Conservation (phyloP, 1,140 invertebrate genomes). For the Calosoma granatense region DNA sequence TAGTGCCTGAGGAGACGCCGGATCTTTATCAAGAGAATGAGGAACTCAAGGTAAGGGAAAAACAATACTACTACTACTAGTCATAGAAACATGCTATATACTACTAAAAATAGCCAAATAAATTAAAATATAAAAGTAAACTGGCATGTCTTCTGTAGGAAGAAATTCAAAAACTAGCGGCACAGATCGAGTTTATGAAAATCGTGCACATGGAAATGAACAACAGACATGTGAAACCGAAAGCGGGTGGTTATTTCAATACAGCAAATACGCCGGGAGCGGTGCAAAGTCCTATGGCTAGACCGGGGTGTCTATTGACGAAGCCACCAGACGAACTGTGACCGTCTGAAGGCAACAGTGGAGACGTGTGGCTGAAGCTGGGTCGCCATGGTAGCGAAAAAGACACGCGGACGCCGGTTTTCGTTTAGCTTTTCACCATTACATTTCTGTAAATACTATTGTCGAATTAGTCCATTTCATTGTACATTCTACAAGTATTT, state of each 20-base stretch:
- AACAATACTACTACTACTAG: too few relatives aligned
- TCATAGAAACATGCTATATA: too few relatives aligned
- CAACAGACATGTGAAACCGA: constrained; percentile 76
- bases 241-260: constrained; percentile 68
- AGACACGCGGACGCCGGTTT: constrained; percentile 16
- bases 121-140: not conserved
- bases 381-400: constrained; percentile 17
- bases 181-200: constrained; percentile 87
- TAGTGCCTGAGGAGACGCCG: constrained; percentile 66
- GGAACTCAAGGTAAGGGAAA: constrained; percentile 70
- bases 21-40: constrained; percentile 84
- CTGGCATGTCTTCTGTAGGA: constrained; percentile 44
- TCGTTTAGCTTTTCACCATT: constrained; percentile 13
- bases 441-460: too few relatives aligned
- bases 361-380: constrained; percentile 16
- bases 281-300: constrained; percentile 37
- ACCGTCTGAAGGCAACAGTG: constrained; percentile 21
- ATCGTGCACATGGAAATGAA: constrained; percentile 88
- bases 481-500: too few relatives aligned
- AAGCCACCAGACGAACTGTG: constrained; percentile 28
- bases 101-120: not conserved
- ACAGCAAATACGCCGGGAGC: constrained; percentile 35
- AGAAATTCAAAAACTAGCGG: constrained; percentile 80
- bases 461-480: too few relatives aligned
- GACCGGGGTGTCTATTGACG: constrained; percentile 31